Evolutionary conservation across 2,113 vertebrate species (phyloP), one percentile per base, ranked within the genome.

Genomic region (Synchiropus splendidus): DNA sequence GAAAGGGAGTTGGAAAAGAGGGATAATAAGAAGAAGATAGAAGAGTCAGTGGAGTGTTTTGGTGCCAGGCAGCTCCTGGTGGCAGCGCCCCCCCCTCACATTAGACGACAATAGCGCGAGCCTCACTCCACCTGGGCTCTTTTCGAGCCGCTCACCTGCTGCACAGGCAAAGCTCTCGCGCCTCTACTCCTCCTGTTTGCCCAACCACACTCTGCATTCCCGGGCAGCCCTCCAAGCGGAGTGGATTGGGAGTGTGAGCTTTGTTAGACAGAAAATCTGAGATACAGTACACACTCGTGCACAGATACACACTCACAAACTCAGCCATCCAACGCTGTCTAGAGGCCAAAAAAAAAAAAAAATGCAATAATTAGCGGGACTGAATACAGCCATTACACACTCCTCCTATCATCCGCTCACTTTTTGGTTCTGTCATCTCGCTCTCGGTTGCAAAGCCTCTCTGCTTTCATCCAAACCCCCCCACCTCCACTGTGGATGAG

Each of bases 1-100:
- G 49, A 36, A 70, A 67, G 27, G 50, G 45, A 40, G 76, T 75
- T 68, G 68, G 73, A 83, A 78, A 74, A 54, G 65, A 69, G 51
- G 77, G 76, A 82, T 79, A 82, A 83, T 68, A 78, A 73, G 77
- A 82, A 43, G 13, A 61, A 72, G 74, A 72, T 48, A 48, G 72
- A 70, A 34, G 54, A 61, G 57, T 66, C 73, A 71, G 52, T 34
- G 50, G 49, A 31, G 64, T 62, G 68, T 67, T 48, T 34, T 1
- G 13, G 31, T 70, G 68, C 75, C 75, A 75, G 53, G 11, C 36
- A 42, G 62, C 72, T 62, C 41, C 61, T 72, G 49, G 69, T 49
- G 62, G 52, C 61, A n/a, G n/a, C n/a, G n/a, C n/a, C n/a, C n/a
- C n/a, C n/a, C n/a, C n/a, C n/a, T n/a, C n/a, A n/a, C n/a, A n/a